Evolutionary conservation across 1,140 invertebrate species (phyloP).

Genomic region (Heterodera schachtii): DNA sequence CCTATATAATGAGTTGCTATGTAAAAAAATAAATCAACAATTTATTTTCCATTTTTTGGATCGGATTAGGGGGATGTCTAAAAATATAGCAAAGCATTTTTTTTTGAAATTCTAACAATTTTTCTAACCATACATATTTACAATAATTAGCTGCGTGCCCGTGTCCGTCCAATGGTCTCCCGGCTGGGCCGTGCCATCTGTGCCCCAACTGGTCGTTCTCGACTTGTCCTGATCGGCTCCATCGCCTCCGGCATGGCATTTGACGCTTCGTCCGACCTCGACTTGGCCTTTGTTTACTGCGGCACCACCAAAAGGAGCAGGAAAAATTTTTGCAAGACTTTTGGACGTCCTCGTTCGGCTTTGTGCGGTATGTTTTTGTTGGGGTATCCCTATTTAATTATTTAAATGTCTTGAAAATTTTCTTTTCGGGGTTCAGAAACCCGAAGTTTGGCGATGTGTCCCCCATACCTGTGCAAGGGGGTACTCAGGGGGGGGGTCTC

Average conservation of each 20-base stretch:
- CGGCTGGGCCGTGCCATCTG: background rate
- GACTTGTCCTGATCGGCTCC: slow-evolving; percentile 45
- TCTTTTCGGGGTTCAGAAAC: no score
- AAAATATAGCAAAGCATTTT: no score
- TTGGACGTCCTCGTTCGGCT: background rate
- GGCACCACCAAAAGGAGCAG: slow-evolving; percentile 18
- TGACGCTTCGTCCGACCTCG: slow-evolving; percentile 34
- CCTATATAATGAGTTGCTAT: no score
- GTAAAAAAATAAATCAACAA: no score
- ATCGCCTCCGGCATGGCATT: slow-evolving; percentile 28
- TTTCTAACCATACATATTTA: background rate
- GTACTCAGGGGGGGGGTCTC: no score
- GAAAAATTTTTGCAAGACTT: slow-evolving; percentile 35
- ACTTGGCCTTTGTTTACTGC: slow-evolving; percentile 27
- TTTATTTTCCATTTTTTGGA: no score
- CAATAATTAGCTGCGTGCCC: background rate
- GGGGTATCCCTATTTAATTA: no score
- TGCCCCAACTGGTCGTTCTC: slow-evolving; percentile 8
- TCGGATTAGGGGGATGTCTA: no score
- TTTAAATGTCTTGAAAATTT: no score
- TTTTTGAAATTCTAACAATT: background rate
- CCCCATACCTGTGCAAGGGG: no score
- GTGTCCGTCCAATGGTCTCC: background rate
- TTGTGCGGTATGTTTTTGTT: slow-evolving; percentile 31
- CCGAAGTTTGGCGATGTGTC: no score